Conservation (phyloP, 2,113 vertebrate species). For the Charadrius vociferus region DNA sequence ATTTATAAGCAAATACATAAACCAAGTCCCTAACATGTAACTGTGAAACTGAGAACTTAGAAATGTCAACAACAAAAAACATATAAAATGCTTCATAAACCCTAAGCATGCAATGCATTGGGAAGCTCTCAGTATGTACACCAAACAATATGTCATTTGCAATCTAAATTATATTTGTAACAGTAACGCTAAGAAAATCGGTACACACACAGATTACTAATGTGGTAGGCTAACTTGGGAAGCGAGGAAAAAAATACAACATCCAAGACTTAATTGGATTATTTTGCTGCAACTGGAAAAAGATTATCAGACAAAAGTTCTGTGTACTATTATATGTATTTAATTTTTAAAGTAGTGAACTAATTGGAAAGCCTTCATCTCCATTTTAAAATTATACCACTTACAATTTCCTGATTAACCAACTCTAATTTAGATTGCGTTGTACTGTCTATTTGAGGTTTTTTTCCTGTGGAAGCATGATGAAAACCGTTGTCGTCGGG, state of each 20-base stretch:
- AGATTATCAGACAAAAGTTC: background rate
- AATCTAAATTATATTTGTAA: background rate
- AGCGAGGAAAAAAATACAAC: background rate
- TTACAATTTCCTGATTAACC: background rate
- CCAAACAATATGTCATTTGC: background rate
- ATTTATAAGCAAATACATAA: background rate
- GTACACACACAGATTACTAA: background rate
- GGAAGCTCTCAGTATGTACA: background rate
- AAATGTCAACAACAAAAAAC: background rate
- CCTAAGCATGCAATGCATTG: background rate
- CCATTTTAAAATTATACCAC: background rate
- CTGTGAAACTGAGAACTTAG: background rate
- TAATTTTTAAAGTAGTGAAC: background rate
- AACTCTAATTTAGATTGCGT: background rate
- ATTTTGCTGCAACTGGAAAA: background rate
- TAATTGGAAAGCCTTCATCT: background rate
- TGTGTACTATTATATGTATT: background rate
- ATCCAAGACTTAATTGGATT: background rate
- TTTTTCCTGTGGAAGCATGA: background rate
- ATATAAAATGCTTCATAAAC: background rate
- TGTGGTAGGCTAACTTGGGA: background rate
- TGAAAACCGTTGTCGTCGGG: accelerated
- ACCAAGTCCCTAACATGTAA: background rate
- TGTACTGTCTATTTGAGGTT: background rate
- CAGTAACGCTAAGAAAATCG: background rate